Percentiles rank a stretch among this genome's conserved stretches.
Conservation (phyloP, 2,888 invertebrate genomes). For the Neoascia interrupta region DNA sequence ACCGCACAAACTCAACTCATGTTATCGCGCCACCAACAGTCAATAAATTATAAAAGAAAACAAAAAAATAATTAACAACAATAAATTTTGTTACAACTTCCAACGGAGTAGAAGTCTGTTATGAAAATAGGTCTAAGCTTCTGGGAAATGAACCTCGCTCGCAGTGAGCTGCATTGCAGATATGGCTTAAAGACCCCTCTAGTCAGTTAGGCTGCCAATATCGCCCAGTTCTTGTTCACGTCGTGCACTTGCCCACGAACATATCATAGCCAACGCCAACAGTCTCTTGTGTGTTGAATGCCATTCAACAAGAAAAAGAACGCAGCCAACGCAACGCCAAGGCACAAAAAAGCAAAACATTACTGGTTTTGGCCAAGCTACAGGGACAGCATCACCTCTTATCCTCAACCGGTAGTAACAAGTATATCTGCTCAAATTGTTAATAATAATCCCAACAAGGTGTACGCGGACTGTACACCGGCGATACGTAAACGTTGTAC, state of each 20-base stretch:
- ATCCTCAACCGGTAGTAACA: conserved; percentile 49
- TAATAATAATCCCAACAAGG: conserved; percentile 65
- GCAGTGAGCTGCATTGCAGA: conserved; percentile 29
- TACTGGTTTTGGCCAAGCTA: conserved; percentile 45
- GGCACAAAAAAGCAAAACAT: conserved; percentile 16
- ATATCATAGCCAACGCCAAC: conserved; percentile 45
- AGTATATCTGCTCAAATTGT: conserved; percentile 53
- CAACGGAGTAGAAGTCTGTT: conserved; percentile 19
- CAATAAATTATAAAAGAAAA: neutral
- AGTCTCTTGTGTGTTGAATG: conserved; percentile 6
- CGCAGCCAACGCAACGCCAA: neutral
- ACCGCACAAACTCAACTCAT: conserved; percentile 2
- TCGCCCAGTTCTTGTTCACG: conserved; percentile 22
- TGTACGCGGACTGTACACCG: conserved; percentile 31
- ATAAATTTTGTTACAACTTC: conserved; percentile 45
- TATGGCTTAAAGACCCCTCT: conserved; percentile 53
- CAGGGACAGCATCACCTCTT: neutral
- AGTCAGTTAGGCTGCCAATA: conserved; percentile 31
- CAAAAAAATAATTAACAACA: conserved; percentile 9
- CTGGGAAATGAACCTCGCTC: conserved; percentile 59
- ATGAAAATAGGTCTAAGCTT: conserved; percentile 62
- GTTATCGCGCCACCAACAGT: conserved; percentile 4
- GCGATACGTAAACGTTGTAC: conserved; percentile 28
- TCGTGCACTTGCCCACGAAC: conserved; percentile 22
- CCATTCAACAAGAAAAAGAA: conserved; percentile 36